These are phyloP conservation scores for Peromyscus polionotus DNA, from an alignment of 2,113 vertebrate genomes.

Conservation along the genomic window DNA sequence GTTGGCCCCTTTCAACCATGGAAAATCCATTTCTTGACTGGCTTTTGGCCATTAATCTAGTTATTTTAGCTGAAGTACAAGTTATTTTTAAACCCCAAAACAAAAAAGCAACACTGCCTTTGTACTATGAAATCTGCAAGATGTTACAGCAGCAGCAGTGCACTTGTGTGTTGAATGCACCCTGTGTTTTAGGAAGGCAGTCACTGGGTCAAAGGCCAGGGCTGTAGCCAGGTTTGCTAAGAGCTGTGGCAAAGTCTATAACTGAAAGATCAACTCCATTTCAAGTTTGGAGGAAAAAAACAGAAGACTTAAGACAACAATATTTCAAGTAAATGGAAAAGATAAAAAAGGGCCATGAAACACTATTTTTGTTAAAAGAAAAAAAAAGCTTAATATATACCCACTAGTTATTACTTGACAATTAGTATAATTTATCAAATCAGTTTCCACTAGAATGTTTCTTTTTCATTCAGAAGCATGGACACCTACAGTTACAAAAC, in stretches of 20 bases:
- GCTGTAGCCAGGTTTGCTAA: background rate
- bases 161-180: background rate
- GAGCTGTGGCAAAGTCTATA: background rate
- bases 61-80: constrained; percentile 73
- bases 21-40: constrained; percentile 68
- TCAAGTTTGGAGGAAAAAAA: constrained; percentile 21
- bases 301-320: constrained; percentile 34
- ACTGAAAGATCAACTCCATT: background rate
- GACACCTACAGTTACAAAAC: background rate
- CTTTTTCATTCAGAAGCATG: background rate
- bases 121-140: background rate
- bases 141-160: background rate
- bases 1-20: constrained; percentile 65
- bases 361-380: background rate
- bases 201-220: constrained; percentile 4
- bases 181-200: background rate
- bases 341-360: background rate
- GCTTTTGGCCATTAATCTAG: constrained; percentile 72
- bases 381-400: background rate
- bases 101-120: constrained; percentile 59
- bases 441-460: constrained; percentile 10
- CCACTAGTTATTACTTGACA: background rate
- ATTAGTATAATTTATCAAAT: background rate
- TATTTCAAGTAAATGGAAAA: constrained; percentile 44
- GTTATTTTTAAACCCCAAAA: constrained; percentile 77